Base-by-base conservation (phyloP, 2,113 vertebrate genomes). In the Rhabdornis inornatus region DNA sequence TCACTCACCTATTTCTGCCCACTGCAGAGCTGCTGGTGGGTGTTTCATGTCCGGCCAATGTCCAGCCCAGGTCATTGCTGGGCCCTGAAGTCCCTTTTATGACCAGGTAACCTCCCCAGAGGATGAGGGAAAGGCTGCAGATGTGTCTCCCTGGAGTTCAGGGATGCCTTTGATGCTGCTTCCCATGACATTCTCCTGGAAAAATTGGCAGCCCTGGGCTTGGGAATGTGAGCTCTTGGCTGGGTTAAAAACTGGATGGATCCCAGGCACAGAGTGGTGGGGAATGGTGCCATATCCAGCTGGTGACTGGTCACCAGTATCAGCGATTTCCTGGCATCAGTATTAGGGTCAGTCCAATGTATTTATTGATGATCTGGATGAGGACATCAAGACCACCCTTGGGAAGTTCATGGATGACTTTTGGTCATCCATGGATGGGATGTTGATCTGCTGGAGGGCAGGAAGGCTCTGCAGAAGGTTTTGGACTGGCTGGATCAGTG, bases 171-270 rank as follows among this genome's bases (percentile, higher is more conserved):
- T 61, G 17, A 7, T 27, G 11, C n/a, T 35, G 6, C 10, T 69
- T 83, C n/a, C 49, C 55, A 13, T 6, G 2, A 15, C 0, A 0
- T 42, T 61, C n/a, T 55, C n/a, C 30, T 5, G 17, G 63, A 40
- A 83, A 55, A 47, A 6, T 2, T 25, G 40, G 15, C 28, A 47
- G 39, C 5, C 15, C 40, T 22, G 3, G 17, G 47, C 18, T 42
- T 55, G 47, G 40, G 27, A 39, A 56, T 10, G 35, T 23, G 17
- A 4, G 6, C 4, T 40, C 61, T 40, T 30, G 20, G 23, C 6
- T 45, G 39, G 53, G 45, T 60, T 45, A 25, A 68, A 66, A 45
- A 15, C 14, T 5, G 15, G 9, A 28, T 47, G 47, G 40, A 12
- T 40, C 45, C 39, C 49, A 49, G 40, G 35, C 25, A 39, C 20